phyloP scores from a whole-genome alignment of 2,888 invertebrate genomes.

The Cylindroiulus punctatus region DNA sequence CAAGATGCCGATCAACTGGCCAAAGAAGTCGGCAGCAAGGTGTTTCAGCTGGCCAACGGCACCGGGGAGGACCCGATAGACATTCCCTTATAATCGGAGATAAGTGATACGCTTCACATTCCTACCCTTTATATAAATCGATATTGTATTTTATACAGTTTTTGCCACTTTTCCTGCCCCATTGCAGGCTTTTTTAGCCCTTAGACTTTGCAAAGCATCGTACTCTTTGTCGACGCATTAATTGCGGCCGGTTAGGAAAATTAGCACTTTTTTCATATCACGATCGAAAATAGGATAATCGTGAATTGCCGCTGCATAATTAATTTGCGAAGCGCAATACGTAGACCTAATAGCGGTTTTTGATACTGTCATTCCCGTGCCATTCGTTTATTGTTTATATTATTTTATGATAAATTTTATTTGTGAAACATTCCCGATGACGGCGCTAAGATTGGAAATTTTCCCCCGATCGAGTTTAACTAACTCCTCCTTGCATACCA shows the following conservation, averaged over 20 bases:
- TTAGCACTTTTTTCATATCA: background rate
- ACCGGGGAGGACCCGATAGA: slow-evolving; percentile 60
- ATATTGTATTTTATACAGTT: background rate
- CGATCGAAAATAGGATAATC: no score
- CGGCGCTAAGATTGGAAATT: background rate
- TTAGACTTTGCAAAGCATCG: no score
- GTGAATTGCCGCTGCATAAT: no score
- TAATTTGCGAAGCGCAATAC: no score
- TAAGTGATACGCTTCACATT: background rate
- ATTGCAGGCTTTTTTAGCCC: no score
- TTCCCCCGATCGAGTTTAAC: background rate
- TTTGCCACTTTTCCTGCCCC: background rate
- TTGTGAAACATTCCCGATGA: background rate
- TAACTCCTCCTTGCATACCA: background rate
- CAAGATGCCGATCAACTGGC: slow-evolving; percentile 78
- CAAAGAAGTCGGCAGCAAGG: slow-evolving; percentile 63
- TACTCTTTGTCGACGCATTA: background rate
- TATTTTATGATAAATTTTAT: slow-evolving; percentile 1
- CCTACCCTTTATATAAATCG: background rate
- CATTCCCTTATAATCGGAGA: slow-evolving; percentile 12
- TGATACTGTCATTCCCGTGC: background rate
- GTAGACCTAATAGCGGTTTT: background rate
- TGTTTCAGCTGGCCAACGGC: slow-evolving; percentile 64
- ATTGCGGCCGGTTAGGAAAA: background rate
- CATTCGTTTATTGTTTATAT: background rate